Percentiles rank a stretch among this genome's conserved stretches.
phyloP scores from a whole-genome alignment of 2,888 invertebrate genomes.

The Trypoxylon attenuatum region DNA sequence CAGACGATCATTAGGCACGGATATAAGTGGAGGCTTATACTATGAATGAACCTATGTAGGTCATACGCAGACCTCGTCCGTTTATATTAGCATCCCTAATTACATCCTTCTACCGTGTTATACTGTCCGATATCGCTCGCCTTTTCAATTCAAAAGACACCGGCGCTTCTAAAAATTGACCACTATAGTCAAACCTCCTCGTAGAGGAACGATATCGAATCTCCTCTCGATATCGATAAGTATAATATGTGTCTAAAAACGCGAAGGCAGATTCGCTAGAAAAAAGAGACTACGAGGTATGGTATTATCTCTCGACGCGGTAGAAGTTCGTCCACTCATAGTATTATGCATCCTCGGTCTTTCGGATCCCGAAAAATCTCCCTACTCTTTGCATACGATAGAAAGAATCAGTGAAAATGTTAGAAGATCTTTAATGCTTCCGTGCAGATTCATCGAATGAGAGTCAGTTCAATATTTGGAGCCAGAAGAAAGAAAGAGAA shows the following conservation, averaged over 20 bases:
- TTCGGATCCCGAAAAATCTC: slow-evolving; percentile 38
- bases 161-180: no score
- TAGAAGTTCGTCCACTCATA: slow-evolving; percentile 58
- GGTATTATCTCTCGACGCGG: no score
- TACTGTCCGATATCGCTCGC: no score
- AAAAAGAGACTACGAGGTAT: no score
- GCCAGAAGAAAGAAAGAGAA: no score
- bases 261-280: no score
- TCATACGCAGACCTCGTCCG: not conserved
- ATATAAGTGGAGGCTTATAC: slow-evolving; percentile 53
- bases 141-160: no score
- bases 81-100: not conserved
- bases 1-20: slow-evolving; percentile 64
- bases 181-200: no score
- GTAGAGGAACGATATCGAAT: no score
- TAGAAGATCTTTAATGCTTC: slow-evolving; percentile 62
- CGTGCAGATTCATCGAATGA: slow-evolving; percentile 12
- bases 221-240: no score
- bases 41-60: slow-evolving; percentile 57
- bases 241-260: no score
- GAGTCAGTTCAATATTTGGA: no score
- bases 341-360: slow-evolving; percentile 54
- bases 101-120: not conserved
- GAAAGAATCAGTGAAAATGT: slow-evolving; percentile 52
- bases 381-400: slow-evolving; percentile 54